These are phyloP conservation scores for Pristionchus pacificus DNA, from an alignment of 1,140 invertebrate species.

Conservation along the genomic window DNA sequence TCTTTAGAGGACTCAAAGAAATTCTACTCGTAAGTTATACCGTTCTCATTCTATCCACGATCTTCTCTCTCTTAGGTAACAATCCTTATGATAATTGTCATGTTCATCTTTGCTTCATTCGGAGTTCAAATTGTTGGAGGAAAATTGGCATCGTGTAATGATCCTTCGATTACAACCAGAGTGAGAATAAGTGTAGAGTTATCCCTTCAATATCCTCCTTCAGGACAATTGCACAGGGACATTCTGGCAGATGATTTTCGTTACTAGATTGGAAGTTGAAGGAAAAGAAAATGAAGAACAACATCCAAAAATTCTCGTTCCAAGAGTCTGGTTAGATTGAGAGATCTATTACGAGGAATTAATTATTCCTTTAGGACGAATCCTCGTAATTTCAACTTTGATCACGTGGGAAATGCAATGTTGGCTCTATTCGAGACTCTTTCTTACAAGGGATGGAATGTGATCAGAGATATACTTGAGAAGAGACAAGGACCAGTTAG, in stretches of 20 bases:
- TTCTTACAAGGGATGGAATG: constrained; percentile 98
- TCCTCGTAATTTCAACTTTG: constrained; percentile 76
- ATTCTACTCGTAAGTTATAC: constrained; percentile 72
- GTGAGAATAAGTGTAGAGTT: constrained; percentile 12
- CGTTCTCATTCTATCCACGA: background rate
- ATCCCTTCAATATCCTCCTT: constrained; percentile 4
- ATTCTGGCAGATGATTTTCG: constrained; percentile 87
- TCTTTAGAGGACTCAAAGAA: constrained; percentile 97
- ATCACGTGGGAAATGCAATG: constrained; percentile 97
- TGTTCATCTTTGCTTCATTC: constrained; percentile 98
- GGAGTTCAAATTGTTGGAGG: constrained; percentile 96
- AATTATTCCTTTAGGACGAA: constrained; percentile 44
- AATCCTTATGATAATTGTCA: constrained; percentile 86
- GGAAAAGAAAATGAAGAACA: constrained; percentile 70
- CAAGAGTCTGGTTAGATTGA: constrained; percentile 80
- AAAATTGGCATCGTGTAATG: constrained; percentile 88
- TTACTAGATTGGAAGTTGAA: constrained; percentile 93
- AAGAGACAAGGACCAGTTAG: constrained; percentile 85
- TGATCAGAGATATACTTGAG: constrained; percentile 93
- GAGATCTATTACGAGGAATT: constrained; percentile 11
- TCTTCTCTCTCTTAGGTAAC: constrained; percentile 70
- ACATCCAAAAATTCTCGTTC: constrained; percentile 90
- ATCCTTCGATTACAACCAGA: constrained; percentile 66
- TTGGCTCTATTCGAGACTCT: constrained; percentile 95
- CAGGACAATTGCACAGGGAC: constrained; percentile 90